phyloP scores from a whole-genome alignment of 23 tunicate species.

The Ascidia mentula region DNA sequence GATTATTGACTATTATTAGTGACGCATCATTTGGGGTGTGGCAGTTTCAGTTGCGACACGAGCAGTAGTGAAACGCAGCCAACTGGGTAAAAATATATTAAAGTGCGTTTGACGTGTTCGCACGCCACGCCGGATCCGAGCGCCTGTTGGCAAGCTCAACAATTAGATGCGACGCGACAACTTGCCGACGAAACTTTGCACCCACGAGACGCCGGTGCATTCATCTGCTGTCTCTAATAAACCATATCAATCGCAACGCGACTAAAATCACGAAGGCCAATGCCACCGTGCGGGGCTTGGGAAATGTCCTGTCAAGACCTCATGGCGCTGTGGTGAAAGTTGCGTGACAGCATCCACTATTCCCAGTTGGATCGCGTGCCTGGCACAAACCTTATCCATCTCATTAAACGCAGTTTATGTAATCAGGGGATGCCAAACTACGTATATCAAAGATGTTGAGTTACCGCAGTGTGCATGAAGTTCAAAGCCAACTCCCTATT shows the following conservation, averaged over 20 bases:
- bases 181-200: slow-evolving; percentile 7
- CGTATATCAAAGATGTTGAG: background rate
- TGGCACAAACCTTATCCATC: slow-evolving; percentile 10
- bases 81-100: background rate
- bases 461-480: no score
- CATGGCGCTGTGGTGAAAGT: background rate
- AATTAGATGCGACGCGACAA: slow-evolving; percentile 2
- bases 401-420: background rate
- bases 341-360: background rate
- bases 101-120: background rate
- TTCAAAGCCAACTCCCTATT: no score
- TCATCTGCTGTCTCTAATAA: slow-evolving; percentile 8
- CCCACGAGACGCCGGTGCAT: slow-evolving; percentile 4
- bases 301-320: background rate
- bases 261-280: background rate
- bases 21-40: no score
- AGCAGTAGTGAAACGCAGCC: no score
- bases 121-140: background rate
- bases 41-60: no score
- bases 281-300: background rate
- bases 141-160: slow-evolving; percentile 1
- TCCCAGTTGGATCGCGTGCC: slow-evolving; percentile 14
- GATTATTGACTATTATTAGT: no score
- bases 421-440: background rate
- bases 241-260: slow-evolving; percentile 4